A percentile compares a stretch with the other conserved stretches of the same genome.
These are phyloP conservation scores for Halesus radiatus DNA, from an alignment of 1,140 invertebrate species.

Conservation along the genomic window DNA sequence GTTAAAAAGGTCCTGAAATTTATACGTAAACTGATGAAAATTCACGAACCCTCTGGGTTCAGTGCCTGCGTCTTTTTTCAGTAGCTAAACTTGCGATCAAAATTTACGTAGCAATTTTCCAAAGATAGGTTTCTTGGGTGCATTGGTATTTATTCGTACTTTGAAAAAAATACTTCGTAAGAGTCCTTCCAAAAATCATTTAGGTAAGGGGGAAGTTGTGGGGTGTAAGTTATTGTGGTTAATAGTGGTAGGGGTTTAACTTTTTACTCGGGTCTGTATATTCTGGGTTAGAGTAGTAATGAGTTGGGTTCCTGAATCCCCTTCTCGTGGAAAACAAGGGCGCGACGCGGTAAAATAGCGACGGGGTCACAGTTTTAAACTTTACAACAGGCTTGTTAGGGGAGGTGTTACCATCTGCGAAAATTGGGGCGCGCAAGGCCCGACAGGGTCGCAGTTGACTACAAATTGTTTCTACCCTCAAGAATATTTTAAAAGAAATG, in stretches of 20 bases:
- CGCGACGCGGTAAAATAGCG: slow-evolving; percentile 6
- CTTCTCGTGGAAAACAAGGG: background rate
- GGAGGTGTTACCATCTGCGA: slow-evolving; percentile 39
- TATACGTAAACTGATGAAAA: background rate
- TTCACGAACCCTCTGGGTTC: background rate
- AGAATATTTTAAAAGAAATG: background rate
- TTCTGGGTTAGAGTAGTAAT: too few species aligned
- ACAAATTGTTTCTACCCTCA: slow-evolving; percentile 12
- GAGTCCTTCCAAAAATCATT: background rate
- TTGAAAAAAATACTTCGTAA: background rate
- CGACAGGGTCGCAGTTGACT: slow-evolving; percentile 14
- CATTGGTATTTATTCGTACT: background rate
- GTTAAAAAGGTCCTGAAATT: background rate
- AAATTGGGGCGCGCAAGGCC: slow-evolving; percentile 9
- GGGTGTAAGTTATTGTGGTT: too few species aligned
- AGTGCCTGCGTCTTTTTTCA: too few species aligned
- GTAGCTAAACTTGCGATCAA: background rate
- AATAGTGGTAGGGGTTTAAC: too few species aligned
- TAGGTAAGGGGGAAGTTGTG: background rate
- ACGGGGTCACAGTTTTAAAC: slow-evolving; percentile 36
- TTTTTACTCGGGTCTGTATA: too few species aligned
- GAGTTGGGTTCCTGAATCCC: too few species aligned
- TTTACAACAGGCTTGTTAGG: slow-evolving; percentile 37
- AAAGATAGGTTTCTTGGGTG: slow-evolving; percentile 10
- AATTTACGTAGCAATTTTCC: background rate